Evolutionary conservation across 2,797 vertebrate genomes (phyloP), one percentile per base, ranked within the genome.

Genomic region (Neoniphon sammara): DNA sequence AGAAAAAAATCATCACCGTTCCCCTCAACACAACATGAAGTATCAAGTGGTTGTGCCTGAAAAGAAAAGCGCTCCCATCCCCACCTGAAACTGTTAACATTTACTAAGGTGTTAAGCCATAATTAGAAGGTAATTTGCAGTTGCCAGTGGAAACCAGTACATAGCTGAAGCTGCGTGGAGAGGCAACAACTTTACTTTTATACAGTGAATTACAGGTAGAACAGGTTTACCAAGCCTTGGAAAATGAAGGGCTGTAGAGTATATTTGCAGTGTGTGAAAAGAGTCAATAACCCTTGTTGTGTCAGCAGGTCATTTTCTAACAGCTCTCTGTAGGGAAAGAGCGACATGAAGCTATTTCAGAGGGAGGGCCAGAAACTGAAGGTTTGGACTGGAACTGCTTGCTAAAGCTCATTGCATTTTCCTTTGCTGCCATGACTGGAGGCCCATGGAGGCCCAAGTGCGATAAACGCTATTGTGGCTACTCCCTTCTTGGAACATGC

Each of bases 91-190:
- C 53, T 14, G 10, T 21, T 17, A 65, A 15, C 61, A 68, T 60
- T 54, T 62, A 62, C 30, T 5, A 46, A 52, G 59, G 49, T 54
- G 68, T 70, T 53, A 73, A 78, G 70, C 59, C 53, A 62, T 56
- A 53, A 85, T 46, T 58, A 47, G 50, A 69, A 63, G 61, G 53
- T 47, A 56, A 46, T 61, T 72, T 66, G 25, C 55, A 73, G 75
- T 77, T 82, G 70, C 71, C 75, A 86, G 14, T 70, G 70, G 72
- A 85, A 73, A 86, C 65, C 69, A 60, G 72, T 23, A 3, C 61
- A 56, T 56, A 27, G n/a, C 2, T 11, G 36, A 39, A 34, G 54
- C 25, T 58, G 10, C 10, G 34, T 1, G 0, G 11, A 30, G 67
- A n/a, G 44, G 34, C 34, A 27, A 53, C n/a, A 64, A 23, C 31